Evolutionary conservation across 2,888 invertebrate genomes (phyloP).

Genomic region (Sceliomorpha sp.): DNA sequence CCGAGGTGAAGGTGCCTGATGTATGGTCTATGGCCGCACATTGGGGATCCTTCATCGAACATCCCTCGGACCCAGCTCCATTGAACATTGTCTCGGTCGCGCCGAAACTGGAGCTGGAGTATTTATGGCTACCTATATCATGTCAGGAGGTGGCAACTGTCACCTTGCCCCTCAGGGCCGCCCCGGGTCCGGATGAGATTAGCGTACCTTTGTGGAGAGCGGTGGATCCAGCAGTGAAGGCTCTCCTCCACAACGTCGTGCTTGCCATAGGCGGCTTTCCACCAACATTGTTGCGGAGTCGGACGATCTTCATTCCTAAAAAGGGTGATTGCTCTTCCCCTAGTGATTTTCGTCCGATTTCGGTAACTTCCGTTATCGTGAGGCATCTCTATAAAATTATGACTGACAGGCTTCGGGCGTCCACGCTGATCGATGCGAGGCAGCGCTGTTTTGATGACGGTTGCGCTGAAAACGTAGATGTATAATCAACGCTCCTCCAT

Average conservation of each 20-base stretch:
- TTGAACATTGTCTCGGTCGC: too few species aligned
- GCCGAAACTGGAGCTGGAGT: too few species aligned
- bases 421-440: conserved; percentile 32
- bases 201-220: conserved; percentile 52
- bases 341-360: conserved; percentile 15
- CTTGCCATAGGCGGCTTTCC: conserved; percentile 11
- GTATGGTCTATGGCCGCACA: too few species aligned
- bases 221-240: conserved; percentile 22
- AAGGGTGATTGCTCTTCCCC: neutral
- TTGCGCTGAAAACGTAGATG: conserved; percentile 50
- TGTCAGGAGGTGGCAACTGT: conserved; percentile 41
- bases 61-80: too few species aligned
- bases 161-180: conserved; percentile 31
- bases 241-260: conserved; percentile 12
- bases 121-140: too few species aligned
- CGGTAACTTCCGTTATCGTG: conserved; percentile 29
- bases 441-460: conserved; percentile 60
- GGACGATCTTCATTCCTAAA: conserved; percentile 38
- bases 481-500: conserved; percentile 41
- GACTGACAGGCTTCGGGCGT: conserved; percentile 14
- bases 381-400: conserved; percentile 51
- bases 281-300: conserved; percentile 62
- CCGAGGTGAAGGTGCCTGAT: too few species aligned
- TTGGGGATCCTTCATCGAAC: too few species aligned
- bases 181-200: conserved; percentile 60